Evolutionary conservation across 2,797 vertebrate species (phyloP), one percentile per base, ranked within the genome.

Genomic region (Anas bernieri): DNA sequence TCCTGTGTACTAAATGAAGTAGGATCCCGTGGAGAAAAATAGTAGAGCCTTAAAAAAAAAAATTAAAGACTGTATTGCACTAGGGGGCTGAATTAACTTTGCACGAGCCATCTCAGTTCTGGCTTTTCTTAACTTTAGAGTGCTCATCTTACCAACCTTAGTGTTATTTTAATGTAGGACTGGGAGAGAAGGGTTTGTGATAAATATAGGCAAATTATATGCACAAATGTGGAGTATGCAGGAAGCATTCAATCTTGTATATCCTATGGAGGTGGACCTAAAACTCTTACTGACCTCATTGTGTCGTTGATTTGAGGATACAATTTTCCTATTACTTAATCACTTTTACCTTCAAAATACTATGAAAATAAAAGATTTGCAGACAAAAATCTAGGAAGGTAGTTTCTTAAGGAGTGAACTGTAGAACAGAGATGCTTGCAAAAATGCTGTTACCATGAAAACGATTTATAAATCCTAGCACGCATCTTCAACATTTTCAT

Each of bases 1-100:
- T 91, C 88, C 43, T 83, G 37, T 87, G 69, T 20, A 28, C 92
- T 91, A 89, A 96, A 90, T 89, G 84, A 78, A 86, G 82, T 50
- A 88, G 59, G 39, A 92, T 94, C 59, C 91, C 66, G 46, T 25
- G 13, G 84, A 91, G 85, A 78, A 90, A 73, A 92, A 92, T 62
- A 87, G 94, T 31, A 46, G 30, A 75, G n/a, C 37, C 77, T 92
- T 74, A 35, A 79, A 73, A 48, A 59, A 23, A 48, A 48, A n/a
- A 63, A 48, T 5, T 37, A 11, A 85, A 90, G 35, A 33, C 16
- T 39, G 2, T n/a, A 17, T 64, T 69, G 69, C 79, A 52, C 33
- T 39, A 39, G 64, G 33, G 41, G 64, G 10, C 69, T 59, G 66
- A 50, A 78, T 76, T 95, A 78, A 66, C 56, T 92, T 79, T 90